These are phyloP conservation scores for Aphis craccivora DNA, from an alignment of 1,140 invertebrate species.

Conservation along the genomic window DNA sequence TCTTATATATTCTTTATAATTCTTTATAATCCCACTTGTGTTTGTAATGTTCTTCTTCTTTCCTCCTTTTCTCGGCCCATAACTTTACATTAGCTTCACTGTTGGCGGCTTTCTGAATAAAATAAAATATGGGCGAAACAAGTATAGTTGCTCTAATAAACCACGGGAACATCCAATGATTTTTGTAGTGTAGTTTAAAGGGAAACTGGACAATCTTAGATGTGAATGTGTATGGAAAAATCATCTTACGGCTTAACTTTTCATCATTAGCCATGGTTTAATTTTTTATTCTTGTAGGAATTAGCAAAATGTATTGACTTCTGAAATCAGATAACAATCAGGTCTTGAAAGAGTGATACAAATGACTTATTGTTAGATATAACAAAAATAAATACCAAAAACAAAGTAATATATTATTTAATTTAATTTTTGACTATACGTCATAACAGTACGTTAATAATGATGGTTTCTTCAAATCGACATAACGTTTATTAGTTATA, in stretches of 20 bases:
- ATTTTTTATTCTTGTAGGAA: background rate
- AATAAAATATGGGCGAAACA: slow-evolving; percentile 74
- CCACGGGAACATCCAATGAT: slow-evolving; percentile 77
- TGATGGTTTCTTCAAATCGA: background rate
- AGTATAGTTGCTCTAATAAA: slow-evolving; percentile 69
- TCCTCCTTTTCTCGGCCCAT: slow-evolving; percentile 73
- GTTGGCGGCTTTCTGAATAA: slow-evolving; percentile 70
- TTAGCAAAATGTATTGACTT: background rate
- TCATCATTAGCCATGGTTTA: slow-evolving; percentile 3
- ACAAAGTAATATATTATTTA: background rate
- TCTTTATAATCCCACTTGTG: slow-evolving; percentile 40
- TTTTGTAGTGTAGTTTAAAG: slow-evolving; percentile 72
- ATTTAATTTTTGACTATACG: background rate
- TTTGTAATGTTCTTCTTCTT: slow-evolving; percentile 64
- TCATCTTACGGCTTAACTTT: slow-evolving; percentile 68
- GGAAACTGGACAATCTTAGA: slow-evolving; percentile 86
- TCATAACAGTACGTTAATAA: background rate
- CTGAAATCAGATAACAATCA: background rate
- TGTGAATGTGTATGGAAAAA: slow-evolving; percentile 80
- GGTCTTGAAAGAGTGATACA: background rate
- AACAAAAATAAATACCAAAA: slow-evolving; percentile 1
- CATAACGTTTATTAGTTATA: background rate
- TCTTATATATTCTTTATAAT: slow-evolving; percentile 18
- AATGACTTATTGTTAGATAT: background rate
- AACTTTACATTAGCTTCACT: slow-evolving; percentile 76